Evolutionary conservation across 2,113 vertebrate genomes (phyloP).

Genomic region (Harpagus bidentatus): DNA sequence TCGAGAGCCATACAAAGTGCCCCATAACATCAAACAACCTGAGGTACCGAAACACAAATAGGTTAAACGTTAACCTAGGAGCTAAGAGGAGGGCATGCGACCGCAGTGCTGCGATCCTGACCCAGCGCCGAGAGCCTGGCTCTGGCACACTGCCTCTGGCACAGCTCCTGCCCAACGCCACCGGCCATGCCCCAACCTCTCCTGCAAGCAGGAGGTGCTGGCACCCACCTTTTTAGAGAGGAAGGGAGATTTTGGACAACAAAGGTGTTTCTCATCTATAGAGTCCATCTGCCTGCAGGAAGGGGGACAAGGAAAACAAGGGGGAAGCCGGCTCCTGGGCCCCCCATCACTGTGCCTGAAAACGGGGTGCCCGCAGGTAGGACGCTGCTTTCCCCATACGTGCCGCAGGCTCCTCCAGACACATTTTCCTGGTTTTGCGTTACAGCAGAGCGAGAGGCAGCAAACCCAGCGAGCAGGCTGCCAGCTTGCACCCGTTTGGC

Average conservation of each 20-base stretch:
- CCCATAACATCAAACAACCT: neutral
- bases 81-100: neutral
- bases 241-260: neutral
- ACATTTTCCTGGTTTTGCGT: neutral
- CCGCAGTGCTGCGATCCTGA: fast-evolving
- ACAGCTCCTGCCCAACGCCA: neutral
- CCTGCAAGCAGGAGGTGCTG: neutral
- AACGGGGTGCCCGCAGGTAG: fast-evolving
- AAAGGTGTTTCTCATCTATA: neutral
- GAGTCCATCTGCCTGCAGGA: neutral
- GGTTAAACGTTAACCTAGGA: neutral
- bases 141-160: neutral
- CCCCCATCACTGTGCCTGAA: fast-evolving
- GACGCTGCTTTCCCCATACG: neutral
- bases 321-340: neutral
- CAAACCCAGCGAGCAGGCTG: neutral
- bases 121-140: neutral
- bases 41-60: neutral
- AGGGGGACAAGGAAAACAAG: neutral
- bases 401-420: neutral
- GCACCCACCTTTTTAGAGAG: neutral
- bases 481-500: fast-evolving
- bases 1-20: neutral
- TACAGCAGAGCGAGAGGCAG: neutral
- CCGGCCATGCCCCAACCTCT: neutral